phyloP scores from a whole-genome alignment of 2,888 invertebrate species.

The Blastobasis lacticolella region DNA sequence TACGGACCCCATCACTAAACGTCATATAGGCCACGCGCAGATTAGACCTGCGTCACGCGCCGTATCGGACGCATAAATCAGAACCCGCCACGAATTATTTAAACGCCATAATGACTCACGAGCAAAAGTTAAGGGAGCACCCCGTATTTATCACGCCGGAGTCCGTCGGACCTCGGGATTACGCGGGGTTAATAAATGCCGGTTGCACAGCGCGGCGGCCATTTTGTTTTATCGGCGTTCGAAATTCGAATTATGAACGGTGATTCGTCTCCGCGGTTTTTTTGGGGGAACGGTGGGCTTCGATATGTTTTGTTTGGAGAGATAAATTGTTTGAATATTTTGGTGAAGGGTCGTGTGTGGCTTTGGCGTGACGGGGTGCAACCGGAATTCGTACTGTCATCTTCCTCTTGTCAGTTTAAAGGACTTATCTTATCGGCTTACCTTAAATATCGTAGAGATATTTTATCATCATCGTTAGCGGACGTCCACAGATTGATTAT shows the following conservation, averaged over 20 bases:
- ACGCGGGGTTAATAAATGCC: constrained; percentile 65
- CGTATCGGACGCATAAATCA: constrained; percentile 56
- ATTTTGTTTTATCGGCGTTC: constrained; percentile 58
- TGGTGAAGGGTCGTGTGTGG: constrained; percentile 19
- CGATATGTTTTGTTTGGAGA: too few relatives aligned
- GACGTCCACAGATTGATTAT: too few relatives aligned
- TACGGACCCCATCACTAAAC: constrained; percentile 20
- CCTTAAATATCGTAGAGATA: too few relatives aligned
- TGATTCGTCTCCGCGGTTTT: constrained; percentile 40
- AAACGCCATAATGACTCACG: constrained; percentile 72
- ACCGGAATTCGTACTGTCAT: constrained; percentile 14
- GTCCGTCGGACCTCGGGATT: constrained; percentile 50
- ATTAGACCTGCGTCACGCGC: constrained; percentile 49
- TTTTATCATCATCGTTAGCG: too few relatives aligned
- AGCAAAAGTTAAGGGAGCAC: constrained; percentile 54
- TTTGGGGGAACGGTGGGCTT: too few relatives aligned
- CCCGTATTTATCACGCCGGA: constrained; percentile 61
- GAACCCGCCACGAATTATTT: constrained; percentile 67
- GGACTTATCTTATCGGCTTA: too few relatives aligned
- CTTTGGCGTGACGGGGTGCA: constrained; percentile 10
- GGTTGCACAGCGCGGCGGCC: constrained; percentile 35
- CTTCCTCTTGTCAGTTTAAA: neutral
- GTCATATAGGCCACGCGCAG: constrained; percentile 29
- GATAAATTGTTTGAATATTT: neutral
- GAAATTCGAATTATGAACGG: constrained; percentile 59